These are phyloP conservation scores for Cistogaster globosa DNA, from an alignment of 2,888 invertebrate genomes.

Conservation along the genomic window DNA sequence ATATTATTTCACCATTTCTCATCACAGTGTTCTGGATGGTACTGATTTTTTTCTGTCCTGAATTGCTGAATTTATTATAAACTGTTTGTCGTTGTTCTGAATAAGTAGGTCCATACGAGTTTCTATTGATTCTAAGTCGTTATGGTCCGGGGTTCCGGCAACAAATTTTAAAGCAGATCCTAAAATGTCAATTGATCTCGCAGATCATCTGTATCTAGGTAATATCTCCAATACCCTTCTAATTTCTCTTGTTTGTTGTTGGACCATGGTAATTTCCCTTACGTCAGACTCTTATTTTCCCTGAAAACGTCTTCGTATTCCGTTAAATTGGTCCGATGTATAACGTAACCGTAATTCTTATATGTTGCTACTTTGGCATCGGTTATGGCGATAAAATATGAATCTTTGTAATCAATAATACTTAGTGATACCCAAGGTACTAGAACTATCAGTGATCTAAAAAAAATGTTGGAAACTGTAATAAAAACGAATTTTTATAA, in stretches of 20 bases:
- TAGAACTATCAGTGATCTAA: too few relatives aligned
- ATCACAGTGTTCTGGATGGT: neutral
- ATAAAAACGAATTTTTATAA: neutral
- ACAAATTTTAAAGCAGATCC: slow-evolving; percentile 18
- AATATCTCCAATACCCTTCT: too few relatives aligned
- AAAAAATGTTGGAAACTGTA: too few relatives aligned
- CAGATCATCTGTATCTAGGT: neutral
- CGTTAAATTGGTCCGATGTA: slow-evolving; percentile 7
- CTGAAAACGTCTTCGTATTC: slow-evolving; percentile 2
- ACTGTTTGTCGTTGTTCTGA: slow-evolving; percentile 12
- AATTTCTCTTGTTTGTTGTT: slow-evolving; percentile 21
- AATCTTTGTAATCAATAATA: slow-evolving; percentile 19
- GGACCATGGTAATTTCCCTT: slow-evolving; percentile 12
- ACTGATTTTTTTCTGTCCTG: slow-evolving; percentile 13
- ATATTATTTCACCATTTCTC: slow-evolving; percentile 1
- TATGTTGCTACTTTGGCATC: slow-evolving; percentile 37
- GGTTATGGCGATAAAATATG: slow-evolving; percentile 37
- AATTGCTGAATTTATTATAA: slow-evolving; percentile 11
- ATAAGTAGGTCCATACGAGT: slow-evolving; percentile 1
- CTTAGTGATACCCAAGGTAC: too few relatives aligned
- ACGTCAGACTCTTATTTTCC: slow-evolving; percentile 6
- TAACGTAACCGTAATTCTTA: slow-evolving; percentile 13
- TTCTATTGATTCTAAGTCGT: neutral
- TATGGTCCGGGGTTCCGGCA: slow-evolving; percentile 6
- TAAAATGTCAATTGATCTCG: neutral